These are phyloP conservation scores for Ochropleura plecta DNA, from an alignment of 2,888 invertebrate genomes.

Conservation along the genomic window DNA sequence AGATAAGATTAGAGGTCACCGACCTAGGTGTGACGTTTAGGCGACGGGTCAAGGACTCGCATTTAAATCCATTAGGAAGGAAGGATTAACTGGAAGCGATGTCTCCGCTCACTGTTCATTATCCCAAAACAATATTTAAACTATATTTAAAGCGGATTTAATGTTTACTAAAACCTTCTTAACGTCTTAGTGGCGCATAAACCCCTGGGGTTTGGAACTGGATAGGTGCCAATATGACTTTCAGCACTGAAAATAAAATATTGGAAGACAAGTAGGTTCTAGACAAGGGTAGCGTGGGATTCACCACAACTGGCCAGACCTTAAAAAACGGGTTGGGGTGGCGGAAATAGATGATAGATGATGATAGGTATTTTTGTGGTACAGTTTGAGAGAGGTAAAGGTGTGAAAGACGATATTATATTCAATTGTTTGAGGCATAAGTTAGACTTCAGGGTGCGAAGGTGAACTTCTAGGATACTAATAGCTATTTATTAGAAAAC, in stretches of 20 bases:
- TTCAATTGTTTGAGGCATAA: neutral
- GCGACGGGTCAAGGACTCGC: constrained; percentile 35
- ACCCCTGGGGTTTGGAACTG: neutral
- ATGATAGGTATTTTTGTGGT: neutral
- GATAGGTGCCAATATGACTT: constrained; percentile 1
- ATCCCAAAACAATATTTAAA: constrained; percentile 51
- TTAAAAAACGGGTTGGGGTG: neutral
- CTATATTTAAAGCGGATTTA: constrained; percentile 30
- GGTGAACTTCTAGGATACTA: neutral
- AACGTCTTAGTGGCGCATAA: neutral
- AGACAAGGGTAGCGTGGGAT: neutral
- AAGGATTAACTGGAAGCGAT: constrained; percentile 44
- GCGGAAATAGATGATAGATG: neutral
- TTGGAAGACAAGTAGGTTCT: neutral
- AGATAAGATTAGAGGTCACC: constrained; percentile 15
- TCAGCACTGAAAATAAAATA: neutral
- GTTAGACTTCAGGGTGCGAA: neutral
- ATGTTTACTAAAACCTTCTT: constrained; percentile 23
- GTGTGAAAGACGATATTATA: neutral
- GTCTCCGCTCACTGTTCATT: constrained; percentile 40
- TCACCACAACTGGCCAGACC: neutral
- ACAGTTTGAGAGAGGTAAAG: neutral
- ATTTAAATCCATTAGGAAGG: constrained; percentile 37
- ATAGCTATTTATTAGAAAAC: neutral
- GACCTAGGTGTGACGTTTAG: constrained; percentile 14